Evolutionary conservation across 2,888 invertebrate genomes (phyloP), one percentile per base, ranked within the genome.

Genomic region (Phlogophora meticulosa): DNA sequence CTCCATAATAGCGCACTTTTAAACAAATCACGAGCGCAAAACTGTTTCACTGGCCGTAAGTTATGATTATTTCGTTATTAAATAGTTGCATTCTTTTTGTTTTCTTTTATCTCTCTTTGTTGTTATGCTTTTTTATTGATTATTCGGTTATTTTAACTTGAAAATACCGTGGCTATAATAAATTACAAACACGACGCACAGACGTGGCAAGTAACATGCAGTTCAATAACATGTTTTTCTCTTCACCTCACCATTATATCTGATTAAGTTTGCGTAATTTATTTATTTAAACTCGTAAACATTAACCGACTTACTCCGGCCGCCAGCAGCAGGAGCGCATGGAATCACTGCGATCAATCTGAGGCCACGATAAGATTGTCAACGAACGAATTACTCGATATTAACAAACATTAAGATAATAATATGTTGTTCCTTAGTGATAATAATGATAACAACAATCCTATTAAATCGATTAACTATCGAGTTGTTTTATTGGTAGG

Each of bases 281-380:
- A 78, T 65, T 53, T 55, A 65, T 45, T n/a, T 45, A 32, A 32
- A 58, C 40, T 43, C 36, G 36, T 58, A 76, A 71, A 71, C 22
- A 74, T 48, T 36, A n/a, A 36, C 15, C 20, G 42, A 9, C 28
- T n/a, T 48, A n/a, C 48, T 57, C 28, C 34, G 11, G 34, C 52
- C 13, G 42, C 36, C 42, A 32, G 36, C 13, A 63, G 36, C 45
- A 32, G 36, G n/a, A 63, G 36, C 45, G 24, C 48, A 10, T 34
- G 38, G 72, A 85, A 83, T 85, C 85, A 78, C 63, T 53, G 72
- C 70, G 60, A 84, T 82, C 81, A 73, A 75, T 73, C 72, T 62
- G 53, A 57, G 61, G 61, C 62, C 28, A 4, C 38, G 84, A 84
- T 84, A 78, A 84, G 85, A 83, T 81, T 72, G 69, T 53, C 38